Evolutionary conservation across 2,888 invertebrate genomes (phyloP), one percentile per base, ranked within the genome.

Genomic region (Frankliniella fusca): DNA sequence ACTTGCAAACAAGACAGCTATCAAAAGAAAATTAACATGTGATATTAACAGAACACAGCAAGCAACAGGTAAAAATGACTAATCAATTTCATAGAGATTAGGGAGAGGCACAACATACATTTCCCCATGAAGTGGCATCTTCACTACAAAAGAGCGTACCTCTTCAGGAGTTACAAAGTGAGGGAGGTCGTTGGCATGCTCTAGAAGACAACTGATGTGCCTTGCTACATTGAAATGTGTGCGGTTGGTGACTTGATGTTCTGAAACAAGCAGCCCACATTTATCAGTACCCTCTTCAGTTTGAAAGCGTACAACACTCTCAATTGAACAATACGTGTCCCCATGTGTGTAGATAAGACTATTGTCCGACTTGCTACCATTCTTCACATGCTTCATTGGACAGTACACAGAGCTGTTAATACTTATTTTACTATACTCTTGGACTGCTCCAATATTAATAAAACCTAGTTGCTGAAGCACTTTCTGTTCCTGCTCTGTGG

Each of bases 91-190:
- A 65, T 65, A 18, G 7, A 65, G 65, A 65, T 65, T 65, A 20
- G 65, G 11, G 11, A 20, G 65, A 18, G 65, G 65, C 7, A 65
- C 65, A 65, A 65, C 65, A 65, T 65, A 65, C 65, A 65, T 65
- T 65, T 65, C 65, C 20, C 65, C 65, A 65, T 65, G 65, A 65
- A 65, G 65, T 65, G 65, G 65, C 65, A 65, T 65, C 65, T 65
- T 65, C 11, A 65, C 65, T 18, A 20, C 65, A 7, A 20, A 20
- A 65, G 15, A 65, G 20, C 65, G 65, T 18, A 65, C 20, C 20
- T 65, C 65, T 65, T 65, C 65, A 10, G 65, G 65, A 65, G 20
- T 18, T 18, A 65, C 7, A 10, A 65, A 20, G 65, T 18, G 20
- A 18, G 65, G 20, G 7, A 65, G 65, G 20, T 65, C 65, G 20